Percentiles rank a stretch among this genome's conserved stretches.
Conservation (phyloP, 2,113 vertebrate species). For the Barbus barbus region DNA sequence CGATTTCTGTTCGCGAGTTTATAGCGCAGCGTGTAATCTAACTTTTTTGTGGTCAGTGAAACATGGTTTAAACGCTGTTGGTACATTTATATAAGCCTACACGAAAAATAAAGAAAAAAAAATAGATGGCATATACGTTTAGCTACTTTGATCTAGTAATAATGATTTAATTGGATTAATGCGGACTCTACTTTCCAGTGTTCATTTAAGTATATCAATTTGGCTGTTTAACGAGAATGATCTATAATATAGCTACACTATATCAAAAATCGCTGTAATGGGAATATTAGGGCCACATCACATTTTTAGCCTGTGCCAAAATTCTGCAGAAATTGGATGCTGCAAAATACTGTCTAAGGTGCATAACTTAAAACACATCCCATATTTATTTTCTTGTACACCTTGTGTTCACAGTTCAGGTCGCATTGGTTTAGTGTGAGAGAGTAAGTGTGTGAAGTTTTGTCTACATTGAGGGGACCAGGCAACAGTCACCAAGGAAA, state of each 20-base stretch:
- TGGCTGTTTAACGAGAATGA: not conserved
- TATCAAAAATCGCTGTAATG: not conserved
- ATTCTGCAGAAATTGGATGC: too few relatives aligned
- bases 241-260: not conserved
- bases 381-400: too few relatives aligned
- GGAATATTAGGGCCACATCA: too few relatives aligned
- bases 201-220: too few relatives aligned
- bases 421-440: too few relatives aligned
- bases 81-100: not conserved
- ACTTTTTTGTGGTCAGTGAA: not conserved
- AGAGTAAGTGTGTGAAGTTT: not conserved
- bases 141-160: not conserved
- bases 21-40: not conserved
- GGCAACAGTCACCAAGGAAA: not conserved
- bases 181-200: not conserved
- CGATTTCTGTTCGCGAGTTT: not conserved
- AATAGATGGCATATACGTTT: not conserved
- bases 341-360: too few relatives aligned
- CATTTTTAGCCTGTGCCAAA: too few relatives aligned
- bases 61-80: not conserved
- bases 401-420: too few relatives aligned
- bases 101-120: not conserved
- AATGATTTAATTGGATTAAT: not conserved
- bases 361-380: too few relatives aligned
- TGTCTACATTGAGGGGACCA: not conserved